These are phyloP conservation scores for Ips nitidus DNA, from an alignment of 1,140 invertebrate species.

Conservation along the genomic window DNA sequence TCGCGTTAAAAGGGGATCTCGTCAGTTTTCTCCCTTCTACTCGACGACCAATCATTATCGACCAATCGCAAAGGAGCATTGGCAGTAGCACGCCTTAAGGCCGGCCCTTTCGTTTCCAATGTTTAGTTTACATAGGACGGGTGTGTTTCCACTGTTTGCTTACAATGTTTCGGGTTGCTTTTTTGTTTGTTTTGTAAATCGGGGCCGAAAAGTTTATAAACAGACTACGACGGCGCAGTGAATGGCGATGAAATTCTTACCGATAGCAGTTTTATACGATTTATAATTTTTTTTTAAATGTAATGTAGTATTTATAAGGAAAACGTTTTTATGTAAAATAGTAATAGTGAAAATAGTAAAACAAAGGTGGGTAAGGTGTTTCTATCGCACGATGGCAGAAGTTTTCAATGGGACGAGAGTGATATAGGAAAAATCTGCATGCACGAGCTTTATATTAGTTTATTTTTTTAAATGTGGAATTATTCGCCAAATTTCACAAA, in stretches of 20 bases:
- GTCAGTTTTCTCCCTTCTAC: not conserved
- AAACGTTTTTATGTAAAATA: no score
- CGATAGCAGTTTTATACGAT: no score
- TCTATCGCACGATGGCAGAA: no score
- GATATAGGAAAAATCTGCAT: no score
- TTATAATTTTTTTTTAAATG: no score
- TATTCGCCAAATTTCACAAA: no score
- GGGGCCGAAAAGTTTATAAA: slow-evolving; percentile 39
- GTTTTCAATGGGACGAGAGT: no score
- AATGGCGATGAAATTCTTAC: not conserved
- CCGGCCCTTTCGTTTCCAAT: not conserved
- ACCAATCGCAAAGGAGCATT: slow-evolving; percentile 19
- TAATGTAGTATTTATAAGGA: no score
- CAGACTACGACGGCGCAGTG: slow-evolving; percentile 6
- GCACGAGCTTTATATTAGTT: no score
- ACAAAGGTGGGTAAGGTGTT: no score
- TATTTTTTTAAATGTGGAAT: no score
- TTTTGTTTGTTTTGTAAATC: slow-evolving; percentile 45
- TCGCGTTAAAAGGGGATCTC: not conserved
- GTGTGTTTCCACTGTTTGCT: slow-evolving; percentile 19
- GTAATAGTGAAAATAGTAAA: no score
- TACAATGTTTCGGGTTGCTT: not conserved
- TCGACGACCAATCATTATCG: slow-evolving; percentile 22
- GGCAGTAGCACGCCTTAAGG: not conserved
- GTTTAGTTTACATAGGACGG: slow-evolving; percentile 26